Evolutionary conservation across 2,113 vertebrate genomes (phyloP).

Genomic region (Erythrocercus mccallii): DNA sequence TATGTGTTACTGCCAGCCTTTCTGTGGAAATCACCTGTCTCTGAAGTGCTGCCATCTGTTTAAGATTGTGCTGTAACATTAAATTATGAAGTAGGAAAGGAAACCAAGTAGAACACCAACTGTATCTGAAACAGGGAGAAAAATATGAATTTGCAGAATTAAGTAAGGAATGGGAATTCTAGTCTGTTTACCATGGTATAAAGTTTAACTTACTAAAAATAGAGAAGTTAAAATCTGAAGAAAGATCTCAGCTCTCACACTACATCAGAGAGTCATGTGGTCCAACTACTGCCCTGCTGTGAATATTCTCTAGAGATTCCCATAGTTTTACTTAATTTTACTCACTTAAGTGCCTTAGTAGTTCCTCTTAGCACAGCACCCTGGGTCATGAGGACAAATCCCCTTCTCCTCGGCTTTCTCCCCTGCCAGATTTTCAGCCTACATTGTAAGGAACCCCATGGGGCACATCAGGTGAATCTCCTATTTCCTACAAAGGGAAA

Average conservation of each 20-base stretch:
- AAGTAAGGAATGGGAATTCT: not conserved
- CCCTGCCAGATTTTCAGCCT: not conserved
- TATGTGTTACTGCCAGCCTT: not conserved
- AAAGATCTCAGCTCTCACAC: not conserved
- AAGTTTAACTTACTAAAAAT: not conserved
- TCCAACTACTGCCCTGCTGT: not conserved
- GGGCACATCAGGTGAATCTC: not conserved
- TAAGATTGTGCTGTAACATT: not conserved
- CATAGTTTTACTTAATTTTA: not conserved
- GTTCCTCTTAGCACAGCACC: not conserved
- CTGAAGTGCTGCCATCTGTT: not conserved
- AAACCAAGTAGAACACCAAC: not conserved
- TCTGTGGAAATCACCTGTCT: not conserved
- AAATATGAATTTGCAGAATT: not conserved
- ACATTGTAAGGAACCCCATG: not conserved
- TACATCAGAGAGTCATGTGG: not conserved
- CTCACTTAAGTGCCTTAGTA: not conserved
- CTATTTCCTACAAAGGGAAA: not conserved
- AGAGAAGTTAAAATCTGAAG: not conserved
- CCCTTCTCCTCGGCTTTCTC: not conserved
- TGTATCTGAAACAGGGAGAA: not conserved
- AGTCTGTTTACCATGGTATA: not conserved
- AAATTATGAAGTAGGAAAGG: not conserved
- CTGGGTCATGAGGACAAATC: not conserved
- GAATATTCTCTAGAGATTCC: not conserved